A percentile compares a stretch with the other conserved stretches of the same genome.
These are phyloP conservation scores for Drosophila asahinai DNA, from an alignment of 1,140 invertebrate species.

Conservation along the genomic window DNA sequence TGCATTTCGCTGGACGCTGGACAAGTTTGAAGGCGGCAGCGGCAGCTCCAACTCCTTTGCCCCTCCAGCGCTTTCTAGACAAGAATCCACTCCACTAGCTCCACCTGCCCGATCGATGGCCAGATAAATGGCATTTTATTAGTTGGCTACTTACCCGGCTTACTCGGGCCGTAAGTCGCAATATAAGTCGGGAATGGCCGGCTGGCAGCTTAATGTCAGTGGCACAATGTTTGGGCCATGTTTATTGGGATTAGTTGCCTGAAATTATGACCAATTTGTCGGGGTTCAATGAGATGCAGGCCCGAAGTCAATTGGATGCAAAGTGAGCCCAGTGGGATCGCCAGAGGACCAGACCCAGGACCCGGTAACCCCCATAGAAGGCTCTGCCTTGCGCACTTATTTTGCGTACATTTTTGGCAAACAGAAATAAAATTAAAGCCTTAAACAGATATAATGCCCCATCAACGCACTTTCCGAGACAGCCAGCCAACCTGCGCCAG, in stretches of 20 bases:
- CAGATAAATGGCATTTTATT: constrained; percentile 81
- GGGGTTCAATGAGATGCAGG: constrained; percentile 75
- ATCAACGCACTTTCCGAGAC: constrained; percentile 51
- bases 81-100: background rate
- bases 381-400: constrained; percentile 66
- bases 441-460: constrained; percentile 82
- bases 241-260: constrained; percentile 83
- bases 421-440: constrained; percentile 78
- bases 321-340: constrained; percentile 43
- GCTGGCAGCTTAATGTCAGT: constrained; percentile 79
- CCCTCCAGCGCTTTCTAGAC: constrained; percentile 2
- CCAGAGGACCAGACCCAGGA: background rate
- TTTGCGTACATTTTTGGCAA: constrained; percentile 80
- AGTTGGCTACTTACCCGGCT: constrained; percentile 59
- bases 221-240: constrained; percentile 81
- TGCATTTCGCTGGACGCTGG: constrained; percentile 31
- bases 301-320: constrained; percentile 77
- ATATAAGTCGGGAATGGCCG: constrained; percentile 18
- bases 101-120: constrained; percentile 68
- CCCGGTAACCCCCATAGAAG: constrained; percentile 60
- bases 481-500: background rate
- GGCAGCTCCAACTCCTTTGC: background rate
- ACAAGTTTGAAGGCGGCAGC: constrained; percentile 6
- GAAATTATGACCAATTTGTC: constrained; percentile 84
- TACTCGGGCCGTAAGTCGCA: constrained; percentile 38